Base-by-base conservation (phyloP, 1,140 invertebrate genomes). In the Habropoda laboriosa region DNA sequence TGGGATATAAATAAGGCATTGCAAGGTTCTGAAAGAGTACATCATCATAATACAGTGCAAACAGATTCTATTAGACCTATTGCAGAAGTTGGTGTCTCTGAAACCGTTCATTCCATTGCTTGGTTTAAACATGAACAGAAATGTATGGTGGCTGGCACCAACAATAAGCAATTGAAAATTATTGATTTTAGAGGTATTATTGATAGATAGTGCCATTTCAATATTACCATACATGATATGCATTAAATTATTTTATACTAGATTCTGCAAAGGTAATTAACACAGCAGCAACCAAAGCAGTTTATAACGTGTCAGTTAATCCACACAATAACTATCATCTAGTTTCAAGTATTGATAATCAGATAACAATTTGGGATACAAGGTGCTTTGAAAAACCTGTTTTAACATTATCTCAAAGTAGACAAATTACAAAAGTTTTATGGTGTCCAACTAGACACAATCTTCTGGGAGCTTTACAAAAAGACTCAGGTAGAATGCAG, bases 401-500 rank as follows among this genome's bases (percentile, higher is more conserved):
- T 64, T 93, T 97, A 18, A 94, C 95, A 45, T 92, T 97, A 63
- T 94, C 94, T 71, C 96, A 97, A 84, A 93, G 92, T 27, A 95
- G 96, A 86, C 95, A 94, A 78, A 94, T 98, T 60, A 93, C 94
- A 21, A 97, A 97, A 92, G 94, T 98, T 42, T 92, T 94, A 60
- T 99, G 97, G 97, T 98, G 97, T 92, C 97, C 97, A 12, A 98
- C 97, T n/a, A 96, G 97, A 87, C 94, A 94, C 45, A 97, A 97
- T 90, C 92, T 97, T 42, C 91, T 98, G 32, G 95, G 96, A 49
- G 95, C 95, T 10, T 91, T 98, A 68, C 95, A 96, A 88, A 95
- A 96, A 88, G 97, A 98, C 74, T 92, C 91, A 61, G 90, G 92
- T 92, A 66, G 0, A 45, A 32, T 32, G 24, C 18, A 0, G 6